phyloP scores from a whole-genome alignment of 2,113 vertebrate species.

The Equus przewalskii region DNA sequence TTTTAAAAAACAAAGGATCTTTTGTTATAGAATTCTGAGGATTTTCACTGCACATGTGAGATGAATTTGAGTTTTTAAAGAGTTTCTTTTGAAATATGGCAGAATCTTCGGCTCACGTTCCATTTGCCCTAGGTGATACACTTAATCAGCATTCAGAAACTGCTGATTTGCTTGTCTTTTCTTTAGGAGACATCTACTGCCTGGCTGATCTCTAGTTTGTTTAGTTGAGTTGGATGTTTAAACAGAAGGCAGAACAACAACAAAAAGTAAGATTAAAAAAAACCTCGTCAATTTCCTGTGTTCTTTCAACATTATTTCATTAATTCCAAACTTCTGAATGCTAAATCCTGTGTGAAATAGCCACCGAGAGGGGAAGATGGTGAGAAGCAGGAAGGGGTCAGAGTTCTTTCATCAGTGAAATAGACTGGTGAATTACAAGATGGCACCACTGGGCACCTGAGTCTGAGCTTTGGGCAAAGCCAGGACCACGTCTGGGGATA shows the following conservation, averaged over 20 bases:
- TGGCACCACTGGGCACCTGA: neutral
- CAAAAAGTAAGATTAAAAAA: neutral
- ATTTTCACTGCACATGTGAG: slow-evolving; percentile 37
- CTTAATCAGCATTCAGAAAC: slow-evolving; percentile 12
- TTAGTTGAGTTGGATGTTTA: slow-evolving; percentile 62
- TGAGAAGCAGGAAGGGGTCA: no score
- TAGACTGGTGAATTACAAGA: neutral
- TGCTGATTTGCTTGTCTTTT: slow-evolving; percentile 43
- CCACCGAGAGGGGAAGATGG: neutral
- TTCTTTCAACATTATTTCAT: neutral
- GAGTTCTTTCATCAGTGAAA: neutral
- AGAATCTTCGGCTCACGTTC: neutral
- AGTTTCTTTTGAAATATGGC: slow-evolving; percentile 16
- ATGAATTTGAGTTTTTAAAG: slow-evolving; percentile 65
- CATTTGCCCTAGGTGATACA: neutral
- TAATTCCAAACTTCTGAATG: neutral
- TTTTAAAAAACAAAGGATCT: slow-evolving; percentile 32
- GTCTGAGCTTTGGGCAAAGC: neutral
- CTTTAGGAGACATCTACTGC: neutral
- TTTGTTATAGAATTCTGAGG: slow-evolving; percentile 56
- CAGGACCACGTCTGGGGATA: neutral
- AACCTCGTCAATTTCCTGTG: neutral
- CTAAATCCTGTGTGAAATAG: neutral
- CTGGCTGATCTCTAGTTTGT: slow-evolving; percentile 1
- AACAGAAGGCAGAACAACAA: slow-evolving; percentile 47